A percentile compares a stretch with the other conserved stretches of the same genome.
These are phyloP conservation scores for Spea bombifrons DNA, from an alignment of 2,113 vertebrate species.

Conservation along the genomic window DNA sequence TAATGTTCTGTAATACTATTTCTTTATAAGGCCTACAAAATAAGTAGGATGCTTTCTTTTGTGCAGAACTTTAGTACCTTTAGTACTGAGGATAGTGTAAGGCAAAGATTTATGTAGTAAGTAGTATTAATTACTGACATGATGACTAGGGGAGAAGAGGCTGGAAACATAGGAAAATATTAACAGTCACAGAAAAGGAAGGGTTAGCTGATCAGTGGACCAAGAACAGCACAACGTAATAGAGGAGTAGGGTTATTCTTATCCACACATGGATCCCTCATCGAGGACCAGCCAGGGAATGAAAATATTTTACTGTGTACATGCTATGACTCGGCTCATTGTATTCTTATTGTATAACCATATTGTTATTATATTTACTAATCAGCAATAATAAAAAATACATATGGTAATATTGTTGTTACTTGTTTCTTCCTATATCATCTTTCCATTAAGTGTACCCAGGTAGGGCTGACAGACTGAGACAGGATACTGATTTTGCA, in stretches of 20 bases:
- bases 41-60: not conserved
- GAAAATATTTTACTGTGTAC: not conserved
- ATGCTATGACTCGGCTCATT: not conserved
- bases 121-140: not conserved
- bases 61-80: not conserved
- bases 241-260: not conserved
- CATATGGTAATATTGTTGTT: too few relatives aligned
- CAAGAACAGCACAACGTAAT: slow-evolving; percentile 11
- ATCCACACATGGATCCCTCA: not conserved
- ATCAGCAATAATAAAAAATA: too few relatives aligned
- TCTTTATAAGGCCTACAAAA: too few relatives aligned
- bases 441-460: too few relatives aligned
- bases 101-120: not conserved
- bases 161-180: slow-evolving; percentile 15
- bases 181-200: slow-evolving; percentile 18
- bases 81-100: not conserved
- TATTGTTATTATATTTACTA: too few relatives aligned
- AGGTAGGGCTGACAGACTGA: too few relatives aligned
- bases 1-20: not conserved
- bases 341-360: not conserved
- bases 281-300: not conserved
- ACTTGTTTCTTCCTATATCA: too few relatives aligned
- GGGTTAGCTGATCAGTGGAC: slow-evolving; percentile 28
- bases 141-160: not conserved
- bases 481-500: too few relatives aligned